phyloP scores from a whole-genome alignment of 2,113 vertebrate genomes.

The Poeciliopsis retropinna region DNA sequence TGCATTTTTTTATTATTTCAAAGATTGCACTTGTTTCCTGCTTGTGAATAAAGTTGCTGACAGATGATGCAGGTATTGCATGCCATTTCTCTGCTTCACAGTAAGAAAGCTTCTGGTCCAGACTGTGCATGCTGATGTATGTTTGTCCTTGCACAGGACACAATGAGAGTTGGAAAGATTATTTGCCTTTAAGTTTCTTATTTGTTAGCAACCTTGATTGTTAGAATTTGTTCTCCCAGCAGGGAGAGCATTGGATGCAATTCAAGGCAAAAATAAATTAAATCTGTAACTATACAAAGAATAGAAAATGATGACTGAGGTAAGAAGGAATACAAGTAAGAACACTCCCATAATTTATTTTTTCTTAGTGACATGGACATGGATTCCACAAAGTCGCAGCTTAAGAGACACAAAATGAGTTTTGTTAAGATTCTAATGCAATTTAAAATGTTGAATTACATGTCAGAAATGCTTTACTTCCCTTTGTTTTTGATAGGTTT shows the following conservation, averaged over 20 bases:
- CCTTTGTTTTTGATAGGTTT: too few relatives aligned
- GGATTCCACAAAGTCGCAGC: neutral
- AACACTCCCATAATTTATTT: neutral
- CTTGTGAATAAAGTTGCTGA: slow-evolving; percentile 15
- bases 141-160: slow-evolving; percentile 23
- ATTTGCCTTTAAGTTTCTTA: slow-evolving; percentile 49
- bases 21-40: slow-evolving; percentile 25
- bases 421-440: neutral
- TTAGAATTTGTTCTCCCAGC: slow-evolving; percentile 37
- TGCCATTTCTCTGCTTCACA: slow-evolving; percentile 1
- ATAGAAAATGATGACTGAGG: slow-evolving; percentile 1
- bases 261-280: slow-evolving; percentile 20
- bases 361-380: neutral
- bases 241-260: slow-evolving; percentile 40
- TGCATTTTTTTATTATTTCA: slow-evolving; percentile 13
- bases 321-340: neutral
- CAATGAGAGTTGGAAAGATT: slow-evolving; percentile 49
- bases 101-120: slow-evolving; percentile 10
- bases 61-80: slow-evolving; percentile 29
- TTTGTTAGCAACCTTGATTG: slow-evolving; percentile 36
- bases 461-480: neutral
- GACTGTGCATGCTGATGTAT: slow-evolving; percentile 11
- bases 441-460: neutral
- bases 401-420: neutral
- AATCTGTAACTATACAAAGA: slow-evolving; percentile 39